A percentile compares a stretch with the other conserved stretches of the same genome.
Evolutionary conservation across 2,797 vertebrate genomes (phyloP).

Genomic region (Pipistrellus nathusii): DNA sequence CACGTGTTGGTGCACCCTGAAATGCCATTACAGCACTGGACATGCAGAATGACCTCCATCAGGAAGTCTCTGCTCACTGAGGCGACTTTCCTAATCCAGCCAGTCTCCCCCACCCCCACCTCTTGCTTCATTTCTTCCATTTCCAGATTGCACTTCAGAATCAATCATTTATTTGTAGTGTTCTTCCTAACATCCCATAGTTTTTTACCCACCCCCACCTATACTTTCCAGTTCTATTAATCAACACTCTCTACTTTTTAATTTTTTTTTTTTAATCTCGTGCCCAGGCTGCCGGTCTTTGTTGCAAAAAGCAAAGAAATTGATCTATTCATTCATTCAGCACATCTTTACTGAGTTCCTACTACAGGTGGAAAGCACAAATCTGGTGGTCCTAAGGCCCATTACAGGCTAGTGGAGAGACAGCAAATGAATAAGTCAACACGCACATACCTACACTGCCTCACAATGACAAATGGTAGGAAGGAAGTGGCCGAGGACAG

Average conservation of each 20-base stretch:
- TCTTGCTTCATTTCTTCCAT: neutral
- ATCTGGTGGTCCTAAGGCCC: neutral
- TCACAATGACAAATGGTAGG: neutral
- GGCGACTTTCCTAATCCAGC: neutral
- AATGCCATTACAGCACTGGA: neutral
- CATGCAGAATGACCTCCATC: neutral
- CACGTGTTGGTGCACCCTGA: rapidly evolving
- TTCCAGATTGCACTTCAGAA: neutral
- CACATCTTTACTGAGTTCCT: neutral
- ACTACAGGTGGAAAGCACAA: neutral
- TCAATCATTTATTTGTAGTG: neutral
- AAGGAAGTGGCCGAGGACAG: neutral
- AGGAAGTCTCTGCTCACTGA: neutral
- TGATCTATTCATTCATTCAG: neutral
- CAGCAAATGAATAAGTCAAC: neutral
- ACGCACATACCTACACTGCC: neutral
- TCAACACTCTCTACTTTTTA: neutral
- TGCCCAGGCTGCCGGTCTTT: neutral
- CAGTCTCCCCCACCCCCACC: neutral
- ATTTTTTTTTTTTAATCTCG: neutral
- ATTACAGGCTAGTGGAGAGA: neutral
- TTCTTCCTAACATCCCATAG: neutral
- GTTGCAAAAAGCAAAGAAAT: neutral
- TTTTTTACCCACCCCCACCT: neutral
- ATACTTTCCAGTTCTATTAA: neutral